These are phyloP conservation scores for Sinocyclocheilus anshuiensis DNA, from an alignment of 2,113 vertebrate species.

Conservation along the genomic window DNA sequence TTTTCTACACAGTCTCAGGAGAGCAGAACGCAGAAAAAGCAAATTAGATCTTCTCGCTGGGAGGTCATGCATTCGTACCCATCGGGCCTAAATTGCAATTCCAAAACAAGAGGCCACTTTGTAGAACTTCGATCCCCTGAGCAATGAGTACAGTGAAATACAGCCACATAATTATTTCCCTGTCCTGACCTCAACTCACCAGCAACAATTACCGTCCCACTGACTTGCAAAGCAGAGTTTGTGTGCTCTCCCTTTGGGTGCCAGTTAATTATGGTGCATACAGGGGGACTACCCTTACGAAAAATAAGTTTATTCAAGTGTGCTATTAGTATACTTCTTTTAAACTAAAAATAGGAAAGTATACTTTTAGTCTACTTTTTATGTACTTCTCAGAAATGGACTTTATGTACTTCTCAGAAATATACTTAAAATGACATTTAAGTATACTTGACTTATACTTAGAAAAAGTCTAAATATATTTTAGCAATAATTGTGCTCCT, in stretches of 20 bases:
- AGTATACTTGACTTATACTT: no score
- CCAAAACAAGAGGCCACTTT: constrained; percentile 61
- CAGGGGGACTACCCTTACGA: constrained; percentile 50
- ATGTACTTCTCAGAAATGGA: no score
- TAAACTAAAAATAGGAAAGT: no score
- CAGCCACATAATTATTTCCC: constrained; percentile 64
- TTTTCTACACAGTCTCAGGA: constrained; percentile 50
- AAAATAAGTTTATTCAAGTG: no score
- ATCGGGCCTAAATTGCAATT: constrained; percentile 55
- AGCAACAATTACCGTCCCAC: constrained; percentile 69
- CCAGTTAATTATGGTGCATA: constrained; percentile 45
- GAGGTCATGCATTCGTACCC: constrained; percentile 59
- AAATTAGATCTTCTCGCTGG: constrained; percentile 65
- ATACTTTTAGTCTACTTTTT: no score
- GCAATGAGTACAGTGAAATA: constrained; percentile 65
- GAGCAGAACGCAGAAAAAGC: constrained; percentile 53
- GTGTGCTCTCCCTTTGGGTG: constrained; percentile 30
- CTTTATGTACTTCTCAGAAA: no score
- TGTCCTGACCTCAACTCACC: constrained; percentile 65
- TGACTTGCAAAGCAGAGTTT: constrained; percentile 70
- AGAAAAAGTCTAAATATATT: no score
- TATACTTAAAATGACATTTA: no score
- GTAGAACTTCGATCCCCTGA: constrained; percentile 53
- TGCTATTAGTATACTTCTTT: no score
- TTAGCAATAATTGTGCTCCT: no score